phyloP scores from a whole-genome alignment of 1,140 invertebrate species.

The Drosophila bocqueti region DNA sequence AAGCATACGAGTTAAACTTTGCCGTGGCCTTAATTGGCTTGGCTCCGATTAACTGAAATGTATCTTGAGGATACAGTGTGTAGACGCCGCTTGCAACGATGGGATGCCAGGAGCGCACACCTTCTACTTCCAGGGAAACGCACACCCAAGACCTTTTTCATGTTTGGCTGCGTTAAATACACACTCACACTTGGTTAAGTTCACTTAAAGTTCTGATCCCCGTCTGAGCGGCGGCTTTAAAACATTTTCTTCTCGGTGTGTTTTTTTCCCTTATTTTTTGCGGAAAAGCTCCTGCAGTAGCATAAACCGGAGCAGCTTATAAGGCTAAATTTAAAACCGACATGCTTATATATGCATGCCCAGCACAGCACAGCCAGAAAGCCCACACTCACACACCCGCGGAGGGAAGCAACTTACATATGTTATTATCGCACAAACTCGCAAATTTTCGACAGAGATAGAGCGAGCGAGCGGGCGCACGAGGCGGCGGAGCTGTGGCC shows the following conservation, averaged over 20 bases:
- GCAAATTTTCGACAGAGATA: conserved; percentile 75
- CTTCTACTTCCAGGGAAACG: conserved; percentile 9
- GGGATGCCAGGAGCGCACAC: conserved; percentile 6
- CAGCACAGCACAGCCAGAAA: conserved; percentile 2
- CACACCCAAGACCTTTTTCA: conserved; percentile 39
- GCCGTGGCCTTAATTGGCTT: conserved; percentile 66
- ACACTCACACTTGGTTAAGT: conserved; percentile 64
- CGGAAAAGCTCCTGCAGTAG: conserved; percentile 26
- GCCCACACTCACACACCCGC: conserved; percentile 14
- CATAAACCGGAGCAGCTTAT: conserved; percentile 59
- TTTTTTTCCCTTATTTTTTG: neutral
- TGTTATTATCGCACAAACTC: conserved; percentile 81
- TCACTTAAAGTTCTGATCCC: conserved; percentile 75
- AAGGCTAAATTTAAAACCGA: conserved; percentile 71
- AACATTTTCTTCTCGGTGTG: conserved; percentile 20
- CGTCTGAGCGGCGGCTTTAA: conserved; percentile 66
- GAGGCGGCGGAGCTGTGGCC: conserved; percentile 13
- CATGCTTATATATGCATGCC: conserved; percentile 44
- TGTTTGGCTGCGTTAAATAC: conserved; percentile 60
- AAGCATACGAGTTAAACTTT: conserved; percentile 57
- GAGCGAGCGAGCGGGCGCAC: conserved; percentile 2
- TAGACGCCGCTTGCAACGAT: neutral
- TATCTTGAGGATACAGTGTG: conserved; percentile 57
- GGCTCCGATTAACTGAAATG: conserved; percentile 71
- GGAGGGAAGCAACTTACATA: conserved; percentile 73